Conservation (phyloP, 2,113 vertebrate genomes). For the Ictidomys tridecemlineatus region DNA sequence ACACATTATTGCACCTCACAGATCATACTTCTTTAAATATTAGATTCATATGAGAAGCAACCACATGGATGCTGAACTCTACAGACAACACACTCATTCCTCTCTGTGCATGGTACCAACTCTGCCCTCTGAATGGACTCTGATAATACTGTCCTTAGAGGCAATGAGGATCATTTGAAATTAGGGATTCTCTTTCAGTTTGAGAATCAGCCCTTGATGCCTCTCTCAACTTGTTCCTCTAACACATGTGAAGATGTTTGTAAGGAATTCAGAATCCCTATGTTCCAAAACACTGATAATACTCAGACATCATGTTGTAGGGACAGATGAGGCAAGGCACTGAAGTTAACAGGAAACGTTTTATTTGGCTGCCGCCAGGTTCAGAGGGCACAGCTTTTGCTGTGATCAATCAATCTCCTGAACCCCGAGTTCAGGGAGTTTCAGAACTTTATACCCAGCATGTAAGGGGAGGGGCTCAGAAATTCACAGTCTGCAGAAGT, state of each 20-base stretch:
- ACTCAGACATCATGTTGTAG: neutral
- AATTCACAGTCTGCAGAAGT: too few species aligned
- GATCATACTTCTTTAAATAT: neutral
- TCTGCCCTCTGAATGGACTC: rapidly evolving
- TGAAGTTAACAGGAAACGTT: too few species aligned
- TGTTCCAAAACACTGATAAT: neutral
- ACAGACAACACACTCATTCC: neutral
- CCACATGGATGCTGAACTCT: neutral
- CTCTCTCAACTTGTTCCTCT: neutral
- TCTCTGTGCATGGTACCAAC: neutral
- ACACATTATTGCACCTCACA: neutral
- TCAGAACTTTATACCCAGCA: too few species aligned
- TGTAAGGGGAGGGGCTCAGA: too few species aligned
- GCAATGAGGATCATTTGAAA: neutral
- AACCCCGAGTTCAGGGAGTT: too few species aligned
- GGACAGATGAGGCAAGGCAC: too few species aligned
- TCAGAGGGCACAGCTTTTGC: too few species aligned
- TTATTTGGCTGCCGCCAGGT: too few species aligned
- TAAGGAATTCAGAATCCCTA: neutral
- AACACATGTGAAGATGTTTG: neutral
- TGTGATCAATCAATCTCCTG: too few species aligned
- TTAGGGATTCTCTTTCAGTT: neutral
- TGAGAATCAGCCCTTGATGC: neutral
- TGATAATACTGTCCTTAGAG: neutral
- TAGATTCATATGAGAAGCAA: neutral